Conservation (phyloP, 2,113 vertebrate genomes). For the Burhinus oedicnemus region DNA sequence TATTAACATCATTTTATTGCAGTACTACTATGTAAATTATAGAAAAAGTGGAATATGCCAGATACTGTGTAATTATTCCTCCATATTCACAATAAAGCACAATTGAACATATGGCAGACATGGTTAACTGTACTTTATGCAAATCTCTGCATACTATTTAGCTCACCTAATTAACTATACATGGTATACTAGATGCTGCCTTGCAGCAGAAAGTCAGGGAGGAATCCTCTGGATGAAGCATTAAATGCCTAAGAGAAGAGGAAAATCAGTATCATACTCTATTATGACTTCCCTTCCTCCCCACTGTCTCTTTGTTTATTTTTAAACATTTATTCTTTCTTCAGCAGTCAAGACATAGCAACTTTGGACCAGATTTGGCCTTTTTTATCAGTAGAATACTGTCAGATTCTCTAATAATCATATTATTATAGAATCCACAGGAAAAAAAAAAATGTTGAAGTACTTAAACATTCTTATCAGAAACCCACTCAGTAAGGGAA, state of each 20-base stretch:
- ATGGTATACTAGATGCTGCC: neutral
- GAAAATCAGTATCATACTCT: neutral
- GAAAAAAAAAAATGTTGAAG: neutral
- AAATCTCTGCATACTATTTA: constrained; percentile 55
- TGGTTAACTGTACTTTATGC: constrained; percentile 45
- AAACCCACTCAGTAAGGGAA: neutral
- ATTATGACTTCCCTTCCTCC: neutral
- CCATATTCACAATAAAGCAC: constrained; percentile 26
- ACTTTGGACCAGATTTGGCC: neutral
- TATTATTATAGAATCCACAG: neutral
- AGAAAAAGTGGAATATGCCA: constrained; percentile 2
- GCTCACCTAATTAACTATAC: constrained; percentile 55
- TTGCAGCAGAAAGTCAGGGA: neutral
- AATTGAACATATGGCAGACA: constrained; percentile 26
- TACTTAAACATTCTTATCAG: neutral
- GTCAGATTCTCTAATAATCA: neutral
- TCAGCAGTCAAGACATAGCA: neutral
- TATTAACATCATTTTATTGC: constrained; percentile 40
- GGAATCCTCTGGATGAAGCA: neutral
- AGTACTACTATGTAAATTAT: constrained; percentile 22
- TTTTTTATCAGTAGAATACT: neutral
- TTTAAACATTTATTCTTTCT: neutral
- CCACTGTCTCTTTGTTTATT: neutral
- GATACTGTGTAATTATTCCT: constrained; percentile 32
- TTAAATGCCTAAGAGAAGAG: neutral